Percentiles rank a stretch among this genome's conserved stretches.
phyloP scores from a whole-genome alignment of 2,113 vertebrate genomes.

The Oryzias celebensis region DNA sequence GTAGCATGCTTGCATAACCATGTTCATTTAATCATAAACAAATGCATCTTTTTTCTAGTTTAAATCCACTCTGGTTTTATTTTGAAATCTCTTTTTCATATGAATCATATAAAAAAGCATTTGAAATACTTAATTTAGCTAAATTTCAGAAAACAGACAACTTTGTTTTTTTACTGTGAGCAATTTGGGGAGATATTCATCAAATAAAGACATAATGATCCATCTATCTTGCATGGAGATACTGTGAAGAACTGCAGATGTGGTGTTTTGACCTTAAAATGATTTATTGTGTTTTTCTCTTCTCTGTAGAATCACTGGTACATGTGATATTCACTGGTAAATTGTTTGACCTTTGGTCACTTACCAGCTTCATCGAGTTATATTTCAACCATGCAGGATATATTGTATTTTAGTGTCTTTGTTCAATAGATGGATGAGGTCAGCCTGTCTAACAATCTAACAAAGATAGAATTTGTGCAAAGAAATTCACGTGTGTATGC shows the following conservation, averaged over 20 bases:
- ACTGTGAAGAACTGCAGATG: slow-evolving; percentile 18
- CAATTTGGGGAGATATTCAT: neutral
- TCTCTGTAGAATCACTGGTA: slow-evolving; percentile 19
- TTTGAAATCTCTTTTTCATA: neutral
- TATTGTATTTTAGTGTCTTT: neutral
- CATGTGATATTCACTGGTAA: slow-evolving; percentile 32
- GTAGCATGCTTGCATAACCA: slow-evolving; percentile 41
- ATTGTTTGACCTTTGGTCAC: slow-evolving; percentile 43
- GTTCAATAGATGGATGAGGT: slow-evolving; percentile 6
- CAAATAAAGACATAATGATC: neutral
- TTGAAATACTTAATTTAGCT: neutral
- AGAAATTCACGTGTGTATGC: neutral
- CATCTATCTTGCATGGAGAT: slow-evolving; percentile 21
- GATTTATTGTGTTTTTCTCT: slow-evolving; percentile 50
- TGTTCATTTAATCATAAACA: slow-evolving; percentile 47
- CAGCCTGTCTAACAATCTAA: neutral
- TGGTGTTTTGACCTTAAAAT: slow-evolving; percentile 37
- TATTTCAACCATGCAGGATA: slow-evolving; percentile 7
- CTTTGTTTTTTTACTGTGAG: slow-evolving; percentile 6
- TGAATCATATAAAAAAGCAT: neutral
- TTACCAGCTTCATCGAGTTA: slow-evolving; percentile 17
- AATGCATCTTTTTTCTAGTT: slow-evolving; percentile 31
- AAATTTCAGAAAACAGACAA: slow-evolving; percentile 1
- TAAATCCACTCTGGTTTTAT: neutral
- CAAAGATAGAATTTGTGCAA: slow-evolving; percentile 9